These are phyloP conservation scores for Syngnathus scovelli DNA, from an alignment of 2,113 vertebrate species.

Conservation along the genomic window DNA sequence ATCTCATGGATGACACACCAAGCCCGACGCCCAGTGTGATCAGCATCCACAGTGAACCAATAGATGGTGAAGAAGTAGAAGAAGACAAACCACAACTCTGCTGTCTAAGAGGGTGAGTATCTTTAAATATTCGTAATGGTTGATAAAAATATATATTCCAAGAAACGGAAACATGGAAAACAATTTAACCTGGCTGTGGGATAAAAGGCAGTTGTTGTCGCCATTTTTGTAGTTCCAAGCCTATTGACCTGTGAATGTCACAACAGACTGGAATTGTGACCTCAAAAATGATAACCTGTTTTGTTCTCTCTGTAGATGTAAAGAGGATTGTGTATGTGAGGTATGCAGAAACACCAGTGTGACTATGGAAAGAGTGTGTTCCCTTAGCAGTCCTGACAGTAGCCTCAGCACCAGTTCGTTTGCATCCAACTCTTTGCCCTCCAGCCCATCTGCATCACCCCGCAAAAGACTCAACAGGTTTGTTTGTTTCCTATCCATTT, in stretches of 20 bases:
- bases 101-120: conserved; percentile 77
- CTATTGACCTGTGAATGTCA: background rate
- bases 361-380: conserved; percentile 90
- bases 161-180: background rate
- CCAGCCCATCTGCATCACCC: conserved; percentile 82
- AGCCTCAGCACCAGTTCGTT: conserved; percentile 92
- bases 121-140: background rate
- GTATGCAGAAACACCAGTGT: conserved; percentile 86
- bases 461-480: conserved; percentile 92
- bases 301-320: conserved; percentile 70
- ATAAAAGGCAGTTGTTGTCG: background rate
- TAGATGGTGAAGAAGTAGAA: conserved; percentile 74
- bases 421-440: conserved; percentile 78
- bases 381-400: conserved; percentile 93
- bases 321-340: conserved; percentile 87
- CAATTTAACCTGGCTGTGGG: too few species aligned
- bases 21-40: conserved; percentile 89
- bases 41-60: conserved; percentile 86
- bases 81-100: conserved; percentile 72
- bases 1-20: conserved; percentile 81
- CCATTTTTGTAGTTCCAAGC: background rate
- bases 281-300: background rate
- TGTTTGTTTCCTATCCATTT: background rate
- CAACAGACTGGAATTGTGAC: background rate
- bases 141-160: background rate